phyloP scores from a whole-genome alignment of 2,888 invertebrate genomes.

The Papilio demoleus region DNA sequence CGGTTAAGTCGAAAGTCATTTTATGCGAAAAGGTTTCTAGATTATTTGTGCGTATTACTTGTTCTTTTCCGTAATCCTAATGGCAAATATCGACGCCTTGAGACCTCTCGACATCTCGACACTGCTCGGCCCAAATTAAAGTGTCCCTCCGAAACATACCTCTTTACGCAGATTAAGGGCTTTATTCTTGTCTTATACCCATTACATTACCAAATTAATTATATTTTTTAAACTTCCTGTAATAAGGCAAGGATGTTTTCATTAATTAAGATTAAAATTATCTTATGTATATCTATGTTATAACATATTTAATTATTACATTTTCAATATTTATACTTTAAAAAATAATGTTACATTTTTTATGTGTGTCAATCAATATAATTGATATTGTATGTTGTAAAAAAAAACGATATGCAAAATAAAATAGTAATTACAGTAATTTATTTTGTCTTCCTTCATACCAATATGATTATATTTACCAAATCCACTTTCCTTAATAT shows the following conservation, averaged over 20 bases:
- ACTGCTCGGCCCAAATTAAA: constrained; percentile 33
- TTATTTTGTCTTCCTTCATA: not conserved
- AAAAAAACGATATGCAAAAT: too few relatives aligned
- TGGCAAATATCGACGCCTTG: constrained; percentile 25
- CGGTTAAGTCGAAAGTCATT: not conserved
- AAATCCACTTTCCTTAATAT: not conserved
- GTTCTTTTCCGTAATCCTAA: constrained; percentile 27
- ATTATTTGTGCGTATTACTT: constrained; percentile 8
- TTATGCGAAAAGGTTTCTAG: not conserved
- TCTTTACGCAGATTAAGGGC: constrained; percentile 29
- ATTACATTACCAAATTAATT: not conserved
- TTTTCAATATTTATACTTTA: too few relatives aligned
- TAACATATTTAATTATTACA: too few relatives aligned
- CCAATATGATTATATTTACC: not conserved
- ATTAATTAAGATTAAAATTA: too few relatives aligned
- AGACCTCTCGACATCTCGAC: constrained; percentile 32
- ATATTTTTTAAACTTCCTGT: not conserved
- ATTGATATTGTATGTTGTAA: too few relatives aligned
- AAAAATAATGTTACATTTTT: too few relatives aligned
- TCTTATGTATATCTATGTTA: too few relatives aligned
- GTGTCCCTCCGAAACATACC: constrained; percentile 28
- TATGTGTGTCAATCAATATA: too few relatives aligned
- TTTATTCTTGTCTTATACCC: constrained; percentile 11
- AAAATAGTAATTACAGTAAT: too few relatives aligned
- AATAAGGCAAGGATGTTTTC: not conserved